Evolutionary conservation across 2,113 vertebrate genomes (phyloP).

Genomic region (Sinocyclocheilus rhinocerous): DNA sequence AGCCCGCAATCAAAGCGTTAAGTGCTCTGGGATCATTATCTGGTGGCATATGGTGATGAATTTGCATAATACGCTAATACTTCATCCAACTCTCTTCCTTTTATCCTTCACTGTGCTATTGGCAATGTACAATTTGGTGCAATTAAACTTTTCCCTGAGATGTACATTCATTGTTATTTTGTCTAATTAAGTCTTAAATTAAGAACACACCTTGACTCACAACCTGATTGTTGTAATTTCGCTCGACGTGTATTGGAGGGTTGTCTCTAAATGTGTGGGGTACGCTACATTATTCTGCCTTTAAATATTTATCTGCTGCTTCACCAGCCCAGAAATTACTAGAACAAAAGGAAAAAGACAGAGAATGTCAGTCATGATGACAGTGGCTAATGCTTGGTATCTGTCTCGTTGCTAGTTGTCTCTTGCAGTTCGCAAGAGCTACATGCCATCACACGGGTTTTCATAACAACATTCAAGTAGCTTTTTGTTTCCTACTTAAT

Average conservation of each 20-base stretch:
- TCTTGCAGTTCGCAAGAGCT: not conserved
- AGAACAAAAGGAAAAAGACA: slow-evolving; percentile 21
- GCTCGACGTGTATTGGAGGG: slow-evolving; percentile 14
- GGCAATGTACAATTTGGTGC: slow-evolving; percentile 44
- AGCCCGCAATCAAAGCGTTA: slow-evolving; percentile 75
- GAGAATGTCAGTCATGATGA: slow-evolving; percentile 3
- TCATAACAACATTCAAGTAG: not conserved
- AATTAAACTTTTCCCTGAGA: slow-evolving; percentile 50
- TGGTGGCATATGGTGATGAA: slow-evolving; percentile 62
- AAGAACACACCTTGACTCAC: slow-evolving; percentile 37
- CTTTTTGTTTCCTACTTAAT: slow-evolving; percentile 24
- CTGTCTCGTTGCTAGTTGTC: slow-evolving; percentile 10
- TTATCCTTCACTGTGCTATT: slow-evolving; percentile 49
- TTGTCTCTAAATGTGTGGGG: slow-evolving; percentile 4
- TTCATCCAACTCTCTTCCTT: slow-evolving; percentile 41
- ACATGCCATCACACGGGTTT: not conserved
- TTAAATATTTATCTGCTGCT: slow-evolving; percentile 51
- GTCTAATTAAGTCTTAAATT: slow-evolving; percentile 48
- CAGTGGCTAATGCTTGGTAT: slow-evolving; percentile 28
- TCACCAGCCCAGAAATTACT: slow-evolving; percentile 45
- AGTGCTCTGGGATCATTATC: slow-evolving; percentile 68
- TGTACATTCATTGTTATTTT: slow-evolving; percentile 41
- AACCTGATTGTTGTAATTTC: slow-evolving; percentile 47
- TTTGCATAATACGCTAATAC: slow-evolving; percentile 65
- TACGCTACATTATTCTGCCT: not conserved